Conservation (phyloP, 2,797 vertebrate genomes). For the Diglossa cyanea region DNA sequence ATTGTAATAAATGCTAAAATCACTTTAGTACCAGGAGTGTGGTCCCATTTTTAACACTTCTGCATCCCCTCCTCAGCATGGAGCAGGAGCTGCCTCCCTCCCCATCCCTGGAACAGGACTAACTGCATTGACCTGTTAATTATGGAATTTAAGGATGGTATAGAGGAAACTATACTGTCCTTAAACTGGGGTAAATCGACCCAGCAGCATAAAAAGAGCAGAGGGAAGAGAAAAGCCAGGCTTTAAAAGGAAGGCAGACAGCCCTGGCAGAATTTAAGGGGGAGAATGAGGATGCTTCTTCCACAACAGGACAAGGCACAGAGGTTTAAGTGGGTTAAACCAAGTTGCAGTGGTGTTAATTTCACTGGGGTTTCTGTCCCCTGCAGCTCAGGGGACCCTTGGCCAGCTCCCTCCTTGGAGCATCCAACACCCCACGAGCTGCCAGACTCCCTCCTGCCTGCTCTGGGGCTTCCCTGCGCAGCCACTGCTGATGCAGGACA, state of each 20-base stretch:
- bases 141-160: background rate
- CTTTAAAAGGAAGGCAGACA: background rate
- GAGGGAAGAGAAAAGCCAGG: background rate
- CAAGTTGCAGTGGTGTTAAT: background rate
- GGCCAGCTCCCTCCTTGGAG: background rate
- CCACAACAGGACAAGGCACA: background rate
- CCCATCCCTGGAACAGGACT: background rate
- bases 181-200: background rate
- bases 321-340: background rate
- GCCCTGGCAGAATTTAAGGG: background rate
- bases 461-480: background rate
- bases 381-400: background rate
- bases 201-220: background rate
- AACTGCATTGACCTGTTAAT: background rate
- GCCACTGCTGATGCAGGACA: conserved; percentile 20
- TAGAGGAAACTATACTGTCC: background rate
- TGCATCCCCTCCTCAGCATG: accelerated
- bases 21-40: background rate
- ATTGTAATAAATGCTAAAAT: background rate
- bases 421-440: accelerated
- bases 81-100: background rate
- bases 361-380: background rate
- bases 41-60: background rate
- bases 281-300: background rate
- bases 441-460: accelerated